phyloP scores from a whole-genome alignment of 1,140 invertebrate species.

The Drosophila jambulina region DNA sequence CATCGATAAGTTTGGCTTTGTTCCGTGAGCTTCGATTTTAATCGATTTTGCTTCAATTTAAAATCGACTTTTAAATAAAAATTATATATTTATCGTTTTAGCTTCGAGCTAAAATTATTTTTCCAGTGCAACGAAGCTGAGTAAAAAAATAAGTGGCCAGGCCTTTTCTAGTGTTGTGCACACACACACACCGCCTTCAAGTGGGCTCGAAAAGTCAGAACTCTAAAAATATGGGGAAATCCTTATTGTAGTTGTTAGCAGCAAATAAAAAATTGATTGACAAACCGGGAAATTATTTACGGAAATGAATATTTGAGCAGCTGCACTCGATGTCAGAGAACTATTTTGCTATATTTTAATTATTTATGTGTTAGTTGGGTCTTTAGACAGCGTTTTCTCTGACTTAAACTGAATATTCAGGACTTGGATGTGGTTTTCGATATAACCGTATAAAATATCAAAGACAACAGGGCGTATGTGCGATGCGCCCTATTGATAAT shows the following conservation, averaged over 20 bases:
- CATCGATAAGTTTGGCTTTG: too few relatives aligned
- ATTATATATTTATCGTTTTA: too few relatives aligned
- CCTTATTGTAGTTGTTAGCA: not conserved
- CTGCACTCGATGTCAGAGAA: constrained; percentile 14
- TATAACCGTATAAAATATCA: not conserved
- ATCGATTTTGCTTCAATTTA: not conserved
- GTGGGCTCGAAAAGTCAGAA: not conserved
- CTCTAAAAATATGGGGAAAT: constrained; percentile 1
- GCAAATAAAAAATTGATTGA: constrained; percentile 20
- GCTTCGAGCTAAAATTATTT: not conserved
- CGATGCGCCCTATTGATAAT: not conserved
- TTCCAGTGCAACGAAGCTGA: not conserved
- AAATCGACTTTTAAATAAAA: not conserved
- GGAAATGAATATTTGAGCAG: constrained; percentile 10
- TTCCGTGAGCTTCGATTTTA: too few relatives aligned
- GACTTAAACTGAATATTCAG: not conserved
- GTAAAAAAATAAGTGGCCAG: not conserved
- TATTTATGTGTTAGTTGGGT: not conserved
- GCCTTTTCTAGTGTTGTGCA: constrained; percentile 9
- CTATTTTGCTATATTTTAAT: not conserved
- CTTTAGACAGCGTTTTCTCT: not conserved
- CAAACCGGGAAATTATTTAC: constrained; percentile 15
- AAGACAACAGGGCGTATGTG: not conserved
- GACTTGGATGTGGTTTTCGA: not conserved
- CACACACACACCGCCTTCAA: constrained; percentile 6